These are phyloP conservation scores for Caerostris darwini DNA, from an alignment of 1,140 invertebrate species.

Conservation along the genomic window DNA sequence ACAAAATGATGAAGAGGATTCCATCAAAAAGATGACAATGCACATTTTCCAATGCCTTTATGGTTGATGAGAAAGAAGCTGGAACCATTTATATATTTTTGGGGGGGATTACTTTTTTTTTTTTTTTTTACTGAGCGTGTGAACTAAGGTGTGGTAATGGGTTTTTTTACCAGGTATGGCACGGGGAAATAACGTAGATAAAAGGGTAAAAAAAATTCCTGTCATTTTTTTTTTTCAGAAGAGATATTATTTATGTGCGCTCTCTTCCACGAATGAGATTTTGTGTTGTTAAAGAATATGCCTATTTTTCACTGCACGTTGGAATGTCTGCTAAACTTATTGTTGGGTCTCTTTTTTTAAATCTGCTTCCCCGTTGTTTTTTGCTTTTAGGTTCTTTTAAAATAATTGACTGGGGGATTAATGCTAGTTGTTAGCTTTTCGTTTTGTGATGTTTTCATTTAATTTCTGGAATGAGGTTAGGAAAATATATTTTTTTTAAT, in stretches of 20 bases:
- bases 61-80: slow-evolving; percentile 34
- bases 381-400: neutral
- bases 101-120: neutral
- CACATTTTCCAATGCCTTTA: slow-evolving; percentile 8
- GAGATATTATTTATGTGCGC: neutral
- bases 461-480: neutral
- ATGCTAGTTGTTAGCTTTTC: neutral
- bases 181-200: slow-evolving; percentile 17
- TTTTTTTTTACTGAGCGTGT: neutral
- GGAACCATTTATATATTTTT: slow-evolving; percentile 62
- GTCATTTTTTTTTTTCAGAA: neutral
- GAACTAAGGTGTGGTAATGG: slow-evolving; percentile 50
- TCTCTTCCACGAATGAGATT: slow-evolving; percentile 29
- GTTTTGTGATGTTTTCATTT: neutral
- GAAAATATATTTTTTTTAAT: neutral
- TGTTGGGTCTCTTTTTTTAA: neutral
- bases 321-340: neutral
- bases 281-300: slow-evolving; percentile 17
- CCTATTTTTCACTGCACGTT: slow-evolving; percentile 8
- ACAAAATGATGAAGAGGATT: slow-evolving; percentile 48
- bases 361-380: neutral
- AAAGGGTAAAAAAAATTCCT: neutral
- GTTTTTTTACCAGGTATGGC: slow-evolving; percentile 37
- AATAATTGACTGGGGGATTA: neutral
- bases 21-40: neutral